phyloP scores from a whole-genome alignment of 2,797 vertebrate genomes.

The Oophaga sylvatica region DNA sequence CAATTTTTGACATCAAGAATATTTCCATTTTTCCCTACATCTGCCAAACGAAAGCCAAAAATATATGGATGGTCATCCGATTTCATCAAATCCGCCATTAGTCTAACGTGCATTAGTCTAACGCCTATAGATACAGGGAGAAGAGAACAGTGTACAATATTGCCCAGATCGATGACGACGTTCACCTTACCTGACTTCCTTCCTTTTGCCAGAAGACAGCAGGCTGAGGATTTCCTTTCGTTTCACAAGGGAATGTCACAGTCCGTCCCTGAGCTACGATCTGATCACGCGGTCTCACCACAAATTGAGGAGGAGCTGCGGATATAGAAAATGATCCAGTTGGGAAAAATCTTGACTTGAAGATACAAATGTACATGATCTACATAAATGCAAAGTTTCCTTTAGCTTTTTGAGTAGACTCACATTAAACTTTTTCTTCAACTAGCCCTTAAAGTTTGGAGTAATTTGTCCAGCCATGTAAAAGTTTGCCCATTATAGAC shows the following conservation, averaged over 20 bases:
- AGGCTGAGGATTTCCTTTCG: constrained; percentile 96
- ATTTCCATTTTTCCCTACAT: too few relatives aligned
- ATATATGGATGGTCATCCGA: too few relatives aligned
- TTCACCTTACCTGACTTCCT: constrained; percentile 88
- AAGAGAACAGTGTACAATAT: too few relatives aligned
- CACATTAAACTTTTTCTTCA: background rate
- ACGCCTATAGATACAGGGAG: too few relatives aligned
- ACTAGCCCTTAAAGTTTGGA: background rate
- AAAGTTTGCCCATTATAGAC: background rate
- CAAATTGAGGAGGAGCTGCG: constrained; percentile 95
- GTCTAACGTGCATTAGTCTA: too few relatives aligned
- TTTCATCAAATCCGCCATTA: too few relatives aligned
- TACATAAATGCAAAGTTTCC: background rate
- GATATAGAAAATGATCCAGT: constrained; percentile 59
- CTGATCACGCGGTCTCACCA: constrained; percentile 96
- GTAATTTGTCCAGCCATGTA: background rate
- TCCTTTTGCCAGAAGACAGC: constrained; percentile 99
- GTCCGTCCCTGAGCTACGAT: constrained; percentile 95
- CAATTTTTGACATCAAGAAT: too few relatives aligned
- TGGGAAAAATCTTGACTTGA: background rate
- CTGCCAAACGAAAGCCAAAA: too few relatives aligned
- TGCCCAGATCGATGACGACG: background rate
- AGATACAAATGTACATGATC: background rate
- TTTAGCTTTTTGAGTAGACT: background rate
- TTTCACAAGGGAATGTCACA: constrained; percentile 95